Evolutionary conservation across 2,113 vertebrate species (phyloP), one percentile per base, ranked within the genome.

Genomic region (Neolamprologus variostigma): DNA sequence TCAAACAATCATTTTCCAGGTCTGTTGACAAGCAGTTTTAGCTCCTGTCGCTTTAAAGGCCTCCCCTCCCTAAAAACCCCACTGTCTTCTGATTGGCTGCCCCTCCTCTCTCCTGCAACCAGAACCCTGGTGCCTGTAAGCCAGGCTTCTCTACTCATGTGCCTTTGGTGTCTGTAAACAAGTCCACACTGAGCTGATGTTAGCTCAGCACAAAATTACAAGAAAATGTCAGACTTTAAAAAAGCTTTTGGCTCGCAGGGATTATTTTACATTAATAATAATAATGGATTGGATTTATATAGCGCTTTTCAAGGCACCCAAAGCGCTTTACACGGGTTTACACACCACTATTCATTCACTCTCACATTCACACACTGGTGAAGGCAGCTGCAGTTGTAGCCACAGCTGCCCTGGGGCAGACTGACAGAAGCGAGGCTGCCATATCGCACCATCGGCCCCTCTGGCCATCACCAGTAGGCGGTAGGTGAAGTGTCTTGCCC

Each of bases 1-100:
- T 68, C 33, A 40, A 68, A 40, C 63, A 40, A 0, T 40, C 5
- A 13, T 68, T 40, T 66, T 71, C 17, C 61, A n/a, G 61, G 0
- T 66, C 2, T 66, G 61, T 66, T 0, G 0, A 21, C 1, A 37
- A 66, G 1, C 19, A 0, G 61, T 66, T 66, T 66, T 66, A 66
- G 19, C 33, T 37, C 8, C 35, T 71, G 0, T 71, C n/a, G 5
- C 35, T 71, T 71, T 71, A 42, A 42, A 23, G 66, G 11, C n/a
- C 61, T 2, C 68, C 40, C 9, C 31, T 10, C 68, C 68, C 21
- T 17, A 7, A 26, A 45, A 45, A 5, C 37, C 5, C 2, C 8
- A 23, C 68, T 45, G 40, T 10, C 40, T 26, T 73, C 37, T 47
- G 40, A 73, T 73, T 73, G 68, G 40, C 14, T 73, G 68, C 40